Evolutionary conservation across 2,888 invertebrate species (phyloP).

Genomic region (Alcis repandata): DNA sequence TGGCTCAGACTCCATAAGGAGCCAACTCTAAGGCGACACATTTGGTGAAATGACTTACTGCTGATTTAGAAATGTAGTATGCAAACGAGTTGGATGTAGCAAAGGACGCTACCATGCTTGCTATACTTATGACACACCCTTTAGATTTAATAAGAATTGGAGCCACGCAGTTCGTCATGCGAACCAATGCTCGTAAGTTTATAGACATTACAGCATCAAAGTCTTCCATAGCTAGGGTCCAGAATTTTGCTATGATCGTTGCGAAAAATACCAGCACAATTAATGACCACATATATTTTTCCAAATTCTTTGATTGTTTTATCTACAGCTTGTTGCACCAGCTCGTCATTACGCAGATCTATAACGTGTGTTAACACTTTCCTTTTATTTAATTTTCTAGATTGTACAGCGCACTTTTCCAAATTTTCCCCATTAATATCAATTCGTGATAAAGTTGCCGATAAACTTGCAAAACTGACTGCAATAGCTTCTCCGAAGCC

Average conservation of each 20-base stretch:
- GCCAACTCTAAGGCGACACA: constrained; percentile 90
- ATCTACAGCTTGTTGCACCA: constrained; percentile 50
- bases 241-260: constrained; percentile 41
- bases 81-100: constrained; percentile 37
- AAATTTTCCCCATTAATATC: constrained; percentile 54
- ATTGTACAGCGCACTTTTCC: constrained; percentile 50
- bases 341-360: constrained; percentile 58
- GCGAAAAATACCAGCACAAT: constrained; percentile 55
- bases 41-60: constrained; percentile 91
- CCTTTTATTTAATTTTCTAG: constrained; percentile 50
- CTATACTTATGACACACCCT: constrained; percentile 61
- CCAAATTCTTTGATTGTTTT: constrained; percentile 53
- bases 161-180: constrained; percentile 52
- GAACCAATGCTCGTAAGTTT: constrained; percentile 59
- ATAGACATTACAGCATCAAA: constrained; percentile 56
- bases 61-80: constrained; percentile 90
- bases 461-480: constrained; percentile 57
- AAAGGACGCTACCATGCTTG: constrained; percentile 47
- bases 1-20: constrained; percentile 87
- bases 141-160: constrained; percentile 53
- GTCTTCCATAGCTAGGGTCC: constrained; percentile 49
- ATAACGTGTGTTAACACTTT: constrained; percentile 56
- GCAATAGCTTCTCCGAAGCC: constrained; percentile 63
- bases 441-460: constrained; percentile 59
- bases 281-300: constrained; percentile 60